phyloP scores from a whole-genome alignment of 2,888 invertebrate genomes.

The Pseudoips prasinana region DNA sequence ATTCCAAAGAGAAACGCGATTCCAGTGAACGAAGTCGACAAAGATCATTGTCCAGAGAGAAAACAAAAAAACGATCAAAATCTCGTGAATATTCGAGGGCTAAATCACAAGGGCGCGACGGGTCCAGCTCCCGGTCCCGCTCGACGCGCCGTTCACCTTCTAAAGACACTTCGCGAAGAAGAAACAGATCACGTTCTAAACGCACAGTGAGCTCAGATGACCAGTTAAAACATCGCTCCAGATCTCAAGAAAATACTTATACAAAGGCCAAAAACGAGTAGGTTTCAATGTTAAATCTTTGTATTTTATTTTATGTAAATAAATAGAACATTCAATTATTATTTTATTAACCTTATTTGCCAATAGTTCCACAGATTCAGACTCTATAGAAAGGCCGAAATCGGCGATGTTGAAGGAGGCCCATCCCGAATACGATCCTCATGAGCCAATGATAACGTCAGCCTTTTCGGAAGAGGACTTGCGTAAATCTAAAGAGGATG shows the following conservation, averaged over 20 bases:
- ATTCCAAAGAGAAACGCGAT: constrained; percentile 54
- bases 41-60: constrained; percentile 56
- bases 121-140: constrained; percentile 41
- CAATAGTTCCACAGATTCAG: constrained; percentile 70
- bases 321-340: no score
- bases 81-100: constrained; percentile 52
- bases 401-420: constrained; percentile 71
- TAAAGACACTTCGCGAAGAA: constrained; percentile 32
- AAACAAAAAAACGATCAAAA: constrained; percentile 49
- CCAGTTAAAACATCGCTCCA: constrained; percentile 56
- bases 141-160: constrained; percentile 42
- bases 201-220: constrained; percentile 50
- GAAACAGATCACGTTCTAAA: constrained; percentile 41
- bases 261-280: constrained; percentile 70
- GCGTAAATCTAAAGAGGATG: constrained; percentile 67
- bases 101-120: constrained; percentile 44
- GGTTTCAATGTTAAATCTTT: constrained; percentile 23
- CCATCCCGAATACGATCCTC: constrained; percentile 75
- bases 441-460: constrained; percentile 77
- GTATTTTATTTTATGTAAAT: no score
- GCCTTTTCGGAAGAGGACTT: constrained; percentile 75
- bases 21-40: constrained; percentile 48
- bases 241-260: constrained; percentile 61
- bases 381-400: constrained; percentile 71
- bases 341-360: constrained; percentile 6